Evolutionary conservation across 1,140 invertebrate species (phyloP), one percentile per base, ranked within the genome.

Genomic region (Cyclargus thomasi): DNA sequence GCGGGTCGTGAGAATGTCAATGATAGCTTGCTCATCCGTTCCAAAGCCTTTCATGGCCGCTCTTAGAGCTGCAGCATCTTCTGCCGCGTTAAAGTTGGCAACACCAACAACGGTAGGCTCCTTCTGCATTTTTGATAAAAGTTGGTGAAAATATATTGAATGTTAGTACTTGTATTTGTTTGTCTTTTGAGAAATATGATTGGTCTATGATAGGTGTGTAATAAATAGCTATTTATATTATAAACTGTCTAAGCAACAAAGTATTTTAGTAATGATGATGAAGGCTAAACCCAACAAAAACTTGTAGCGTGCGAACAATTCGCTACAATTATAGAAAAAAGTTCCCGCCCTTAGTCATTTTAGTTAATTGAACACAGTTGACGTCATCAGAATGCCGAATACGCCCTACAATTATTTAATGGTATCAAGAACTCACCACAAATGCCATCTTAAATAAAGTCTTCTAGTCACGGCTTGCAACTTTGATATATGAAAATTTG

Each of bases 31-130:
- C 83, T 96, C 95, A 78, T 96, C 94, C 1, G 95, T 96, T 1
- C 95, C 94, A 57, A 96, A 91, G 57, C 94, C 92, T 79, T 95
- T 94, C 95, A 97, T 96, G 1, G 96, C 95, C 23, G 91, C 92
- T 35, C 95, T 85, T 2, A 97, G 85, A 0, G 92, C 88, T 71
- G 93, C 92, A 1, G 94, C 95, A 88, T 96, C 95, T 73, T 92
- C 88, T 1, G 91, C 83, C 1, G 94, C 92, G 81, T 94, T 93
- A 82, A 95, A 95, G 69, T 91, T 90, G 11, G 88, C 76, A 20
- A 88, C 81, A 10, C 93, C 92, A 23, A 85, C 80, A 11, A 95
- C 92, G n/a, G 94, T 94, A 62, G 94, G 94, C 53, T 91, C 86
- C 64, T 91, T 85, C 92, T 93, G 65, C 29, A 29, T 29, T 29